Evolutionary conservation across 2,797 vertebrate genomes (phyloP), one percentile per base, ranked within the genome.

Genomic region (Hirundo rustica): DNA sequence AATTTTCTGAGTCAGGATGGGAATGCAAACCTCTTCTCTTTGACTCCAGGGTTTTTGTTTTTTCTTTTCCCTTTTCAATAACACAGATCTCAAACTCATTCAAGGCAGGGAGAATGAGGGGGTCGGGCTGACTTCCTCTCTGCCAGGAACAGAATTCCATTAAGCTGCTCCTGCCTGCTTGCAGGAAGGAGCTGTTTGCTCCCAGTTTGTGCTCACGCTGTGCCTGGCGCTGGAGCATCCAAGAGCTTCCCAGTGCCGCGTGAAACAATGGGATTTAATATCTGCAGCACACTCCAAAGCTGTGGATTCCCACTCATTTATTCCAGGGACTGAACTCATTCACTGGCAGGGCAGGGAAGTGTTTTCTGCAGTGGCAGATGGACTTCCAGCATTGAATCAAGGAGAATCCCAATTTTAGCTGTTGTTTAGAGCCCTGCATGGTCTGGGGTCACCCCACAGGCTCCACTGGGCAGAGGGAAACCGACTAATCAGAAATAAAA

Each of bases 211-310:
- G 81, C 91, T 95, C 94, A 93, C 13, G 61, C 95, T 85, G 92
- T 96, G 95, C 93, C 91, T 91, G 92, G 89, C 29, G 7, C 85
- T 89, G 90, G 81, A 96, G 90, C 92, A 92, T 86, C 92, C 84
- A 40, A 85, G 74, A 95, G 92, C 84, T 94, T 93, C 64, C 83
- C 86, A 93, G 84, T 30, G 85, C 88, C 89, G 91, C 86, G 42
- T 40, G 85, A 58, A 93, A 94, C 74, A 86, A 91, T 76, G 92
- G 90, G 86, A 92, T 92, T 96, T 34, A 82, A 94, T 88, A 88
- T 92, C 95, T 94, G 79, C 89, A 94, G 85, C 72, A 26, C 4
- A n/a, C 76, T 95, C 64, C 8, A 19, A 85, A 92, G 91, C 93
- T 72, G 61, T 21, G 73, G 61, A 89, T 83, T 88, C 89, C 19